Evolutionary conservation across 2,888 invertebrate species (phyloP), one percentile per base, ranked within the genome.

Genomic region (Melolontha melolontha): DNA sequence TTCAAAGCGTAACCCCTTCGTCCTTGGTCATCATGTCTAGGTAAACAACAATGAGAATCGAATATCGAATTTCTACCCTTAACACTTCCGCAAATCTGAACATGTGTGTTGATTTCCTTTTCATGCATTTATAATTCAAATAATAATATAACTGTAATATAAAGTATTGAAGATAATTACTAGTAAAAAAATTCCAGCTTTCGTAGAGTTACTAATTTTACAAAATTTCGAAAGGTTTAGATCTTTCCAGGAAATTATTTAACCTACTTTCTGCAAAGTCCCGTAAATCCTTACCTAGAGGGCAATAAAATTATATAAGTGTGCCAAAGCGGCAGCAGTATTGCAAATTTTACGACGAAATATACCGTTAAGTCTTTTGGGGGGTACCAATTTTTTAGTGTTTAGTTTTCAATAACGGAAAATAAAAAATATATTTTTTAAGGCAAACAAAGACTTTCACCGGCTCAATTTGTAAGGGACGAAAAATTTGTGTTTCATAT

Each of bases 61-160:
- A 65, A 65, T 47, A 52, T 47, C 54, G 29, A 14, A 42, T 44
- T 44, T 40, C 14, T 41, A 17, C 65, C 52, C 27, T 40, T n/a
- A 16, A 16, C 34, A 49, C 59, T 52, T 65, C 52, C 65, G 64
- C 64, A 64, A 64, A 64, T 44, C 16, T 39, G n/a, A 51, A 52
- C 64, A 64, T 51, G 42, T 27, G 57, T 7, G 57, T 44, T 57
- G 4, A 42, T 42, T 22, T 27, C 42, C 57, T 12, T 22, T 34
- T 6, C 10, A 34, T 6, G 7, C 34, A 34, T 34, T 34, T 34
- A 34, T 34, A 34, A 8, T 34, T 34, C 7, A 29, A 29, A 29
- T 34, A 34, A 34, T 34, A 34, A 8, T 34, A 1, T 10, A 5
- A 5, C 34, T 34, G 10, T 34, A 34, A 34, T 6, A 8, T 34